Base-by-base conservation (phyloP, 2,888 invertebrate species). In the Sepiola atlantica region DNA sequence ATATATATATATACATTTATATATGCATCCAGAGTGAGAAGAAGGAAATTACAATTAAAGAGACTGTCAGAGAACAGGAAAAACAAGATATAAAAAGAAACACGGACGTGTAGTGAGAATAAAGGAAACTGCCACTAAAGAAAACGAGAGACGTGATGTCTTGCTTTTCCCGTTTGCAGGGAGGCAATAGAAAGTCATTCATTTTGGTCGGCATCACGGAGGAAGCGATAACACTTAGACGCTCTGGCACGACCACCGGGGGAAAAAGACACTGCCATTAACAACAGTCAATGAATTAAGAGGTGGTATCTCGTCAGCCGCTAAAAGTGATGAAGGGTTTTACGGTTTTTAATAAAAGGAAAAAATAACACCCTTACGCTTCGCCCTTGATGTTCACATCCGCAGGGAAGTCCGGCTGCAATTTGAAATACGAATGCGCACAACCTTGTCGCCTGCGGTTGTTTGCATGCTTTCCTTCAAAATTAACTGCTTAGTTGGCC, bases 371-470 rank as follows among this genome's bases (percentile, higher is more conserved):
- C 3, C 77, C 77, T 28, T 77, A n/a, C 28, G n/a, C n/a, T 28
- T 28, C 77, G 45, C 77, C n/a, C 77, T 77, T 77, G 77, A 77
- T 77, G 77, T 77, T 77, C 77, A n/a, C 77, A 77, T 77, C 77
- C n/a, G 28, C n/a, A 77, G 77, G 77, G 77, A n/a, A 77, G 77
- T n/a, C n/a, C n/a, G n/a, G 77, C 1, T 77, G 77, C 77, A 77
- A 77, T 77, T 77, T 77, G 28, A 77, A 12, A 45, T 28, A 77
- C 10, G 28, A 77, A 77, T 77, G 77, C 77, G 10, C 77, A 77
- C 77, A n/a, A 77, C 8, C 77, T 77, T 14, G n/a, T 77, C n/a
- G 77, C 77, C 77, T 77, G 28, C 77, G 77, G 77, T 28, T 1
- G 77, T 28, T 77, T 77, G 28, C n/a, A 77, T 28, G 10, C 28